These are phyloP conservation scores for Phytoseiulus persimilis DNA, from an alignment of 2,888 invertebrate genomes.

Conservation along the genomic window DNA sequence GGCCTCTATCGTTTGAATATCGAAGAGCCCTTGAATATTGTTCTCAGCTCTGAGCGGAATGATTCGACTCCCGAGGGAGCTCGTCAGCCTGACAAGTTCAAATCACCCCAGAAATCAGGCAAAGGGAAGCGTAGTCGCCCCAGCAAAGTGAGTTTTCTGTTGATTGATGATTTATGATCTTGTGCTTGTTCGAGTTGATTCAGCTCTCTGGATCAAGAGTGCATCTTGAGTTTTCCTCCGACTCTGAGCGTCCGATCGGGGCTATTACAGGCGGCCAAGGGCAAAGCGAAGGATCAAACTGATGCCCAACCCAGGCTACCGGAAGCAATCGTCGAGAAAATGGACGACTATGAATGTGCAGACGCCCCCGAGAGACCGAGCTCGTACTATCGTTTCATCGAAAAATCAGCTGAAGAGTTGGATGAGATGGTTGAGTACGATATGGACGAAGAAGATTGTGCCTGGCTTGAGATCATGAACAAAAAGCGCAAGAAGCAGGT, in stretches of 20 bases:
- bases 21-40: conserved; percentile 52
- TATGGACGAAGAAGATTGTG: conserved; percentile 92
- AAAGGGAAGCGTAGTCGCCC: conserved; percentile 18
- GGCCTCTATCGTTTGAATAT: conserved; percentile 60
- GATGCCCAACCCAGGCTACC: conserved; percentile 53
- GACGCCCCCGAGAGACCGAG: conserved; percentile 76
- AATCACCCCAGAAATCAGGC: conserved; percentile 41
- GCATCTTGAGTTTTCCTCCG: too few species aligned
- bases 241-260: too few species aligned
- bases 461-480: conserved; percentile 84
- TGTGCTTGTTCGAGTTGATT: background rate
- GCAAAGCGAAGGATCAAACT: background rate
- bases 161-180: background rate
- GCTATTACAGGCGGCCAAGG: background rate
- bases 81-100: conserved; percentile 40
- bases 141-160: background rate
- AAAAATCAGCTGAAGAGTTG: conserved; percentile 83
- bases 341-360: conserved; percentile 68
- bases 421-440: conserved; percentile 92
- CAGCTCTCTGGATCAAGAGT: too few species aligned
- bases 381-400: conserved; percentile 82
- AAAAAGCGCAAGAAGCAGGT: conserved; percentile 63
- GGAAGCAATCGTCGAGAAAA: conserved; percentile 62
- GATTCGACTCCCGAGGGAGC: conserved; percentile 39
- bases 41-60: conserved; percentile 44